Conservation (phyloP, 2,888 invertebrate genomes). For the Caenorhabditis sp. region DNA sequence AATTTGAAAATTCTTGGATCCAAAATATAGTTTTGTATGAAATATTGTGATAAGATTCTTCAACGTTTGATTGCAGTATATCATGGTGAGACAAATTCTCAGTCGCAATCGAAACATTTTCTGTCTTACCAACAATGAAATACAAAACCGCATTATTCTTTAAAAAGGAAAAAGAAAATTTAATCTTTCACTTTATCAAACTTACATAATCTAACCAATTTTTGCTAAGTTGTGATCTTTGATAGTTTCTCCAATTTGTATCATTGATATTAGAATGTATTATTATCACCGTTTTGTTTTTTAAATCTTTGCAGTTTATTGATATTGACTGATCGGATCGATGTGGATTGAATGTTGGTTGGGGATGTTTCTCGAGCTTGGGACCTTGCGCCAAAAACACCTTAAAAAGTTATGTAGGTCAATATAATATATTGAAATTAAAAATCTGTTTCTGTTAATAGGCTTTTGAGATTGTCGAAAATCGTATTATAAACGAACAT, state of each 20-base stretch:
- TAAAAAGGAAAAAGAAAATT: no score
- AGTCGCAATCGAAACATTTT: constrained; percentile 3
- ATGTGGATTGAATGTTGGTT: constrained; percentile 2
- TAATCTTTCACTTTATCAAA: not conserved
- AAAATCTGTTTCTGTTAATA: not conserved
- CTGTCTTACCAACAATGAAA: constrained; percentile 17
- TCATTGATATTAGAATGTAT: constrained; percentile 33
- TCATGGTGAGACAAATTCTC: constrained; percentile 18
- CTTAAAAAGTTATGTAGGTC: constrained; percentile 8
- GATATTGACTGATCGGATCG: constrained; percentile 8
- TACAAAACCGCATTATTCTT: constrained; percentile 29
- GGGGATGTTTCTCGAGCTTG: constrained; percentile 14
- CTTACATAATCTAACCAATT: constrained; percentile 26
- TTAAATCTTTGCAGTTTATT: constrained; percentile 15
- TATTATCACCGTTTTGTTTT: constrained; percentile 26
- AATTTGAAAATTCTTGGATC: constrained; percentile 37
- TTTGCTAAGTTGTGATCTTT: not conserved
- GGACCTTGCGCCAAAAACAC: constrained; percentile 33
- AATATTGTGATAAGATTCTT: constrained; percentile 52
- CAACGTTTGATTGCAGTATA: constrained; percentile 30
- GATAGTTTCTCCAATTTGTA: constrained; percentile 2
- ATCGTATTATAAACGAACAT: no score
- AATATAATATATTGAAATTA: no score
- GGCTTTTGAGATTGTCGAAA: not conserved
- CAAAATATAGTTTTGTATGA: constrained; percentile 50